phyloP scores from a whole-genome alignment of 2,888 invertebrate genomes.

The Pristionchus entomophagus region DNA sequence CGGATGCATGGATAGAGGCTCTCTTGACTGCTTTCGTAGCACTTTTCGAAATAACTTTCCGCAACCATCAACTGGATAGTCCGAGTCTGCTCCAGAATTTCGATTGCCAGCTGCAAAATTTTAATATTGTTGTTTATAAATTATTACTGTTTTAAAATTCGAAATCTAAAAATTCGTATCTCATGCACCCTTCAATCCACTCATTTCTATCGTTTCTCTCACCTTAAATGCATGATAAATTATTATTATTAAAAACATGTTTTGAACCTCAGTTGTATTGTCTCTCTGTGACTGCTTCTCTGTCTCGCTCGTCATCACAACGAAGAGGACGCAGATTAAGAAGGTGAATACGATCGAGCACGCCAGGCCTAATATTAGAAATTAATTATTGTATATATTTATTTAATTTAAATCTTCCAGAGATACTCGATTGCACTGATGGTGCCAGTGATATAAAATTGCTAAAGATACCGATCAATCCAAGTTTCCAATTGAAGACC shows the following conservation, averaged over 20 bases:
- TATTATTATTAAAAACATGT: background rate
- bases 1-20: background rate
- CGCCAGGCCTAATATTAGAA: background rate
- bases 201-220: too few species aligned
- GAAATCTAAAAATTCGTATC: too few species aligned
- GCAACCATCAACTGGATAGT: conserved; percentile 77
- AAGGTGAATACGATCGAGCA: background rate
- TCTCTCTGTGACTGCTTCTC: background rate
- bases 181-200: background rate
- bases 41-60: conserved; percentile 75
- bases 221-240: background rate
- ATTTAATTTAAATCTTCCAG: too few species aligned
- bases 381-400: background rate
- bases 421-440: too few species aligned
- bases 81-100: conserved; percentile 77
- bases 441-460: too few species aligned
- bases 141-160: too few species aligned
- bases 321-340: background rate
- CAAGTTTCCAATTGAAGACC: conserved; percentile 10
- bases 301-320: background rate
- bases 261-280: conserved; percentile 13
- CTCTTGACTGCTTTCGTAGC: conserved; percentile 65
- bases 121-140: too few species aligned
- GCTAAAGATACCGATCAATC: background rate
- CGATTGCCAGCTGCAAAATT: conserved; percentile 73